Percentiles rank a stretch among this genome's conserved stretches.
Conservation (phyloP, 2,888 invertebrate genomes). For the Ariolimax columbianus region DNA sequence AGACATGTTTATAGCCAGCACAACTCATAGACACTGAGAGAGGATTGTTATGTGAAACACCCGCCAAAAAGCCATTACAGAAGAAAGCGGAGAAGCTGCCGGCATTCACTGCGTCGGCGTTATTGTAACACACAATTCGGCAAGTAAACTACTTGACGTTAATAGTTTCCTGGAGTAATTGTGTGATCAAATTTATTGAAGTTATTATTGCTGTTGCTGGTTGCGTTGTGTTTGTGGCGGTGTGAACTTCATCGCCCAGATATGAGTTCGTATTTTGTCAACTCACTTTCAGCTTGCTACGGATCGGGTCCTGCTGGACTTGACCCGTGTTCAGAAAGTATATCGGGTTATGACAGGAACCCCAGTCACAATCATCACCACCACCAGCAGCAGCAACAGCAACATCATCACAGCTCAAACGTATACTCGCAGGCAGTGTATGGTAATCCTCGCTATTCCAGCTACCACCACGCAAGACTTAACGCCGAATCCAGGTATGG, state of each 20-base stretch:
- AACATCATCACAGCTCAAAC: conserved; percentile 39
- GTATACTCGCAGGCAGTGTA: conserved; percentile 26
- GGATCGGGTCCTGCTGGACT: conserved; percentile 67
- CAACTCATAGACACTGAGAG: conserved; percentile 27
- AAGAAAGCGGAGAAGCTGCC: background rate
- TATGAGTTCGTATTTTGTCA: conserved; percentile 77
- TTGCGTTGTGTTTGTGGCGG: background rate
- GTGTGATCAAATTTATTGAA: conserved; percentile 17
- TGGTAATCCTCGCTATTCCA: conserved; percentile 23
- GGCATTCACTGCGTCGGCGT: background rate
- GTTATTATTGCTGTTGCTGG: background rate
- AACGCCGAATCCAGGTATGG: conserved; percentile 26
- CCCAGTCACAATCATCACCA: conserved; percentile 11
- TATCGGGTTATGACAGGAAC: conserved; percentile 33
- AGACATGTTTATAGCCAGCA: conserved; percentile 37
- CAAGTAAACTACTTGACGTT: conserved; percentile 10
- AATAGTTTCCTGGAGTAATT: conserved; percentile 27
- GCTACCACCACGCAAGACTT: conserved; percentile 34
- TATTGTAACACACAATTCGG: background rate
- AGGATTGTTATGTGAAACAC: conserved; percentile 7
- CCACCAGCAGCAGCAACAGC: conserved; percentile 48
- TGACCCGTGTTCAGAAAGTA: conserved; percentile 67
- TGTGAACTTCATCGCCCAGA: background rate
- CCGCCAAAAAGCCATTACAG: conserved; percentile 8
- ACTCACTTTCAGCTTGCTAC: conserved; percentile 74